These are phyloP conservation scores for Pangasianodon hypophthalmus DNA, from an alignment of 2,113 vertebrate genomes.

Conservation along the genomic window DNA sequence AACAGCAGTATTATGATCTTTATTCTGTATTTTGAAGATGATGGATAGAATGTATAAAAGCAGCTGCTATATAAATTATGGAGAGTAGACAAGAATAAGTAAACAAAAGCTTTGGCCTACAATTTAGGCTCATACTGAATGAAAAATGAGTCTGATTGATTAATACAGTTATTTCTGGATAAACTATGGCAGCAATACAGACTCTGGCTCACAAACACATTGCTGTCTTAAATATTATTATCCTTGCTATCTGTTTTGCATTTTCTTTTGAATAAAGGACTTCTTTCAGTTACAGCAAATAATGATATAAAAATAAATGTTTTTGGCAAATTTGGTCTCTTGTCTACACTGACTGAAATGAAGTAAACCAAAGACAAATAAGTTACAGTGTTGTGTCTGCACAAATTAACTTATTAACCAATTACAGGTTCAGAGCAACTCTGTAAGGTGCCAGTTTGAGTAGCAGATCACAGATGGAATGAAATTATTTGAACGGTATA, in stretches of 20 bases:
- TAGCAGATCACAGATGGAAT: neutral
- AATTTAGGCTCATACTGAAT: neutral
- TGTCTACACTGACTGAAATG: neutral
- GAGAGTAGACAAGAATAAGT: neutral
- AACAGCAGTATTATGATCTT: neutral
- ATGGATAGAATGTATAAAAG: neutral
- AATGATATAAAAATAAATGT: too few relatives aligned
- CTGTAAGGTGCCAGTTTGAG: neutral
- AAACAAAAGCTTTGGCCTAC: neutral
- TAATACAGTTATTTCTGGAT: neutral
- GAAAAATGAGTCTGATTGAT: neutral
- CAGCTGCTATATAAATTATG: neutral
- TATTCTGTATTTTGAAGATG: neutral
- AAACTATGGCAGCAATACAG: neutral
- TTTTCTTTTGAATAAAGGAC: too few relatives aligned
- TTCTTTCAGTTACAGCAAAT: too few relatives aligned
- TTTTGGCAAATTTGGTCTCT: neutral
- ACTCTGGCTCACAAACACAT: neutral
- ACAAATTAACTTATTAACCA: neutral
- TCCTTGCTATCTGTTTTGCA: neutral
- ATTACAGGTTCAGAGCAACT: neutral
- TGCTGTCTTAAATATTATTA: neutral
- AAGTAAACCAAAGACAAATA: neutral
- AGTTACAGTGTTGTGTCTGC: neutral
- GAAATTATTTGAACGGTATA: neutral